Base-by-base conservation (phyloP, 2,888 invertebrate species). In the Quadriops clusia region DNA sequence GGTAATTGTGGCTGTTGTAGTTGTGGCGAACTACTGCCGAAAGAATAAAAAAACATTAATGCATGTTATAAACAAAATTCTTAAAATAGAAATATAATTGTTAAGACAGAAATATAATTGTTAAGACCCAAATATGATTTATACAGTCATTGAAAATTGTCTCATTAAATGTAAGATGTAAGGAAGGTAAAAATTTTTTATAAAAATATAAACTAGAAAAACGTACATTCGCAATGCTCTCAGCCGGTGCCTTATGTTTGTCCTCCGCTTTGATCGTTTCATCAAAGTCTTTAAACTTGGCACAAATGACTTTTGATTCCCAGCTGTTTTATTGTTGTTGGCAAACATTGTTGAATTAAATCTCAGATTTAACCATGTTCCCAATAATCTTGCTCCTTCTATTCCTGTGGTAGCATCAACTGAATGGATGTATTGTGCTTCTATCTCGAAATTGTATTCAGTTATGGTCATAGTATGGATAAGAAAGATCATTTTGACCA, bases 391-490 rank as follows among this genome's bases (percentile, higher is more conserved):
- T 17, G 49, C 47, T 29, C 45, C 42, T 25, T 45, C 39, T 11
- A 46, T 14, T 34, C 42, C 37, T 8, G 32, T 37, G 25, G 44
- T 26, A 28, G 43, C 39, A 20, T 47, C 43, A 27, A 59, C 45
- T 17, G 60, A 46, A 39, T 64, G 64, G 35, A 60, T 57, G 46
- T 61, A 64, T 39, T 61, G 58, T 24, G 61, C 61, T 40, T 56
- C 53, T 32, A 64, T 50, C 31, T 60, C 55, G 44, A 54, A 56
- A 42, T 59, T 59, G 39, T 49, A 50, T 37, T 61, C 56, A 27
- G 58, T 56, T 41, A 64, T 53, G 16, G 61, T 61, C 51, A 65
- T 54, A 30, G 63, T 64, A 47, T 64, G 63, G 34, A 65, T 53
- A 42, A 64, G 43, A 36, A 61, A 42, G 43, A 50, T 56, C 43